Evolutionary conservation across 2,888 invertebrate genomes (phyloP).

Genomic region (Dicyrtomina minuta): DNA sequence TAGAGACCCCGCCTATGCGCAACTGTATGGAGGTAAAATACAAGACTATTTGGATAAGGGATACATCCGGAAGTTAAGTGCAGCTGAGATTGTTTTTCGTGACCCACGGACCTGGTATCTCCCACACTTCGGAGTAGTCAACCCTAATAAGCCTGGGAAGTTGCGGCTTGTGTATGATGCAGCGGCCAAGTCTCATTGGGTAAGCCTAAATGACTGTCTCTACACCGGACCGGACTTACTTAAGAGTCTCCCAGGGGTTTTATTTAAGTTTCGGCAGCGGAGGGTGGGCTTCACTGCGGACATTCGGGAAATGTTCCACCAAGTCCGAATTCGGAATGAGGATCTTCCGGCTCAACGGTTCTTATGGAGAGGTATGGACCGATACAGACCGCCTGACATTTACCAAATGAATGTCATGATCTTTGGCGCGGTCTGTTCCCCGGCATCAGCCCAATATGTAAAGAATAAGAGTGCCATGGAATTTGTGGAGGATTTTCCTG

Average conservation of each 20-base stretch:
- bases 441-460: no score
- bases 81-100: neutral
- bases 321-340: conserved; percentile 26
- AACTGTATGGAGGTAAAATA: neutral
- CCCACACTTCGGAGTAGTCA: conserved; percentile 42
- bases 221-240: conserved; percentile 39
- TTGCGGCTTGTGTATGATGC: conserved; percentile 47
- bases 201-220: conserved; percentile 39
- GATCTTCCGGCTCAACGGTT: conserved; percentile 37
- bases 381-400: no score
- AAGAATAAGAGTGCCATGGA: no score
- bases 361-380: conserved; percentile 36
- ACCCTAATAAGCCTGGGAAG: conserved; percentile 45
- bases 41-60: conserved; percentile 1
- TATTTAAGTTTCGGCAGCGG: conserved; percentile 37
- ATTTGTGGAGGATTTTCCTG: no score
- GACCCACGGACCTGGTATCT: conserved; percentile 36
- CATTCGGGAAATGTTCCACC: conserved; percentile 42
- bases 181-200: conserved; percentile 27
- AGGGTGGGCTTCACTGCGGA: conserved; percentile 31
- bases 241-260: conserved; percentile 25
- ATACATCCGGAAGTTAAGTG: conserved; percentile 9
- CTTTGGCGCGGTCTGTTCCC: no score
- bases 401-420: no score
- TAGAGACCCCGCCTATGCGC: neutral